Evolutionary conservation across 2,888 invertebrate species (phyloP), one percentile per base, ranked within the genome.

Genomic region (Temnothorax unifasciatus): DNA sequence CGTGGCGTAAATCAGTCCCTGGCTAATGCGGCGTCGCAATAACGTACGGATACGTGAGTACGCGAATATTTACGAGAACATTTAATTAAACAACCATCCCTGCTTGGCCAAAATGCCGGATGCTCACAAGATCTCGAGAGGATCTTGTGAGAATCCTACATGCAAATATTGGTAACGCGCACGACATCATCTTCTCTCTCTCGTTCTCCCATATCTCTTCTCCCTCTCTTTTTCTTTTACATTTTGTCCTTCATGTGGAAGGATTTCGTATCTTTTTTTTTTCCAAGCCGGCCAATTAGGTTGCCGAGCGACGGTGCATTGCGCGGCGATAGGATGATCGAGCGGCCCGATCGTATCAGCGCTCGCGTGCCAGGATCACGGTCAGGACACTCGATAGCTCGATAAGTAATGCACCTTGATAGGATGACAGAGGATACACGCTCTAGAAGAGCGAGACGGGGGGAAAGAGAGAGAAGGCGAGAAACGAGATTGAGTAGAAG

Each of bases 241-340:
- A 44, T 21, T 64, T 75, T 4, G 18, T 9, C 3, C 29, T 76
- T 64, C 29, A 63, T 29, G 52, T 29, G 52, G 15, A 21, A 50
- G 50, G 47, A 76, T 76, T 76, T 64, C 52, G 25, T 74, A 68
- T 13, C n/a, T 83, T 88, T 57, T 85, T 85, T 85, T 54, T 84
- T 84, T 52, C 9, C 66, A 61, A 75, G 61, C 75, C 71, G 85
- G 84, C 86, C 90, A 91, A 90, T 91, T 91, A 91, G 90, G 88
- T 85, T 89, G 81, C 88, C 87, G 87, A 87, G 88, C 86, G 74
- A 73, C 86, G 82, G 71, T 83, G 88, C 91, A 92, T 92, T 90
- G 89, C 90, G 83, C 92, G 92, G 93, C 90, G 94, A 93, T 93
- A 93, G 92, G 92, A 93, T 93, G 93, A 93, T 93, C 92, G 93